Conservation (phyloP, 1,140 invertebrate species). For the Temnothorax nylanderi region DNA sequence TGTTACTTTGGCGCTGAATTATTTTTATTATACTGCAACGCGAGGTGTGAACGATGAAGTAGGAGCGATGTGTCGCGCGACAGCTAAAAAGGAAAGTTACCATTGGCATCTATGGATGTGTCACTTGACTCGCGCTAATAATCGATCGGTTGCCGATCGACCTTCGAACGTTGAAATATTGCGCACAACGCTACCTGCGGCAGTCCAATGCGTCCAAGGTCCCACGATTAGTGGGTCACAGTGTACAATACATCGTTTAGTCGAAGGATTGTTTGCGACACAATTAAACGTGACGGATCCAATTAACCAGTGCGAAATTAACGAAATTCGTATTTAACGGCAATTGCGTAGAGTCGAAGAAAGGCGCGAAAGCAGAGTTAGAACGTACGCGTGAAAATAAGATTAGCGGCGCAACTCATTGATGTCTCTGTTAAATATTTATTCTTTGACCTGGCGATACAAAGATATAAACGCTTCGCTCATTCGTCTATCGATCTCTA, state of each 20-base stretch:
- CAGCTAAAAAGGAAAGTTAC: constrained; percentile 50
- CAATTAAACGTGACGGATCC: constrained; percentile 11
- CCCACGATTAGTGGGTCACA: constrained; percentile 70
- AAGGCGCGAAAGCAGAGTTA: not conserved
- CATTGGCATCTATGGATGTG: constrained; percentile 48
- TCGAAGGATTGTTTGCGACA: constrained; percentile 24
- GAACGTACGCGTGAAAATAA: not conserved
- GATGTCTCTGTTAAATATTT: not conserved
- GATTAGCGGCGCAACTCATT: not conserved
- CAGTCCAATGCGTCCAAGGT: constrained; percentile 67
- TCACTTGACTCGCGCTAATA: constrained; percentile 61
- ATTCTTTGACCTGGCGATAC: not conserved
- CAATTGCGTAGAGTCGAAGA: not conserved
- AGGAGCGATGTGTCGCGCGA: constrained; percentile 13
- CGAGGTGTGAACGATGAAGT: not conserved
- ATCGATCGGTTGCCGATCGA: constrained; percentile 70
- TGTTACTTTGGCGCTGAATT: not conserved
- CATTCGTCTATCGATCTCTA: not conserved
- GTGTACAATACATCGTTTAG: constrained; percentile 40
- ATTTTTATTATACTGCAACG: not conserved
- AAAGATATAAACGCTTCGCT: not conserved
- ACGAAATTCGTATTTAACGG: not conserved
- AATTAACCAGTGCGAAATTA: constrained; percentile 20
- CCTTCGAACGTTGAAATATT: constrained; percentile 70
- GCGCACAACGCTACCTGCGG: constrained; percentile 57